phyloP scores from a whole-genome alignment of 2,113 vertebrate species.

The Apteryx mantelli region DNA sequence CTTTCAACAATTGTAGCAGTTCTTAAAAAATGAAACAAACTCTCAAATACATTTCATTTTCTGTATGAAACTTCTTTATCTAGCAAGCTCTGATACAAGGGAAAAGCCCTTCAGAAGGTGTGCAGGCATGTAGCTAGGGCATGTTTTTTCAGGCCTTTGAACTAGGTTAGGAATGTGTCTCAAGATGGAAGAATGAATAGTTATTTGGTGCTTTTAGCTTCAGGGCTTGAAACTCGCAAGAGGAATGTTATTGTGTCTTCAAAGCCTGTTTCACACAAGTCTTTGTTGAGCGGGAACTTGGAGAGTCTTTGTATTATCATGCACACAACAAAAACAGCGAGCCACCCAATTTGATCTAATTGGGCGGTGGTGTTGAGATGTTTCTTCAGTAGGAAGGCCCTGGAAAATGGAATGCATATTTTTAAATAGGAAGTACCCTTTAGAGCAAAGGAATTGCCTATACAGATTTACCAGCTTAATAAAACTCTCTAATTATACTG shows the following conservation, averaged over 20 bases:
- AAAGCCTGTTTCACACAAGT: constrained; percentile 75
- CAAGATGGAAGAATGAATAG: constrained; percentile 78
- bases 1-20: neutral
- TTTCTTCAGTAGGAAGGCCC: constrained; percentile 27
- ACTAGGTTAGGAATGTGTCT: constrained; percentile 82
- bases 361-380: constrained; percentile 34
- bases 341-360: constrained; percentile 73
- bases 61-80: neutral
- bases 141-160: constrained; percentile 80
- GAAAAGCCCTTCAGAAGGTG: constrained; percentile 68
- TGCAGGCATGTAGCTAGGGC: constrained; percentile 73
- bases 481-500: neutral
- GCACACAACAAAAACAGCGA: constrained; percentile 57
- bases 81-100: constrained; percentile 44
- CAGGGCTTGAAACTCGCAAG: constrained; percentile 73
- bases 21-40: constrained; percentile 22
- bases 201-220: constrained; percentile 77
- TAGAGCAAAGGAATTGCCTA: neutral
- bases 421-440: constrained; percentile 27
- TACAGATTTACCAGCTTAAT: neutral
- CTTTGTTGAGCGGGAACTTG: constrained; percentile 70
- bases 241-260: constrained; percentile 83
- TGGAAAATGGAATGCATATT: constrained; percentile 7
- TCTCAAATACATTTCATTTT: constrained; percentile 32
- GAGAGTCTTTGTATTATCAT: constrained; percentile 71